Evolutionary conservation across 2,113 vertebrate species (phyloP).

Genomic region (Manacus vitellinus): DNA sequence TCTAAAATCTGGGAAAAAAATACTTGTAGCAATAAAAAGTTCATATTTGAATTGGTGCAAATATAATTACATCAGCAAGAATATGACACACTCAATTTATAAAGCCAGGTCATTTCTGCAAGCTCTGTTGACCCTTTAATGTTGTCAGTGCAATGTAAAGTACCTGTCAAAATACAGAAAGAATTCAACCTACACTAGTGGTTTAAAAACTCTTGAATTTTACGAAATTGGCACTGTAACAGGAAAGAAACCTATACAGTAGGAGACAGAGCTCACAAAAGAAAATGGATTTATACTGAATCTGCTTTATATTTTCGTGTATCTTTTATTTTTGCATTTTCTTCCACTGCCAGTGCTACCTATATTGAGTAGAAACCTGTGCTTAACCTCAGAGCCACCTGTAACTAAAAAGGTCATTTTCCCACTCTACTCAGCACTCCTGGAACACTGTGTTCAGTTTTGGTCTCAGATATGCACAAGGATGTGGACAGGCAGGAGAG

Average conservation of each 20-base stretch:
- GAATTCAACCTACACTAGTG: background rate
- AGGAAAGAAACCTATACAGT: background rate
- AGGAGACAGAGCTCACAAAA: background rate
- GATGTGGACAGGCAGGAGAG: background rate
- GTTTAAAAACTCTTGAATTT: background rate
- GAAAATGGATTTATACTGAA: background rate
- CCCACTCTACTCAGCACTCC: background rate
- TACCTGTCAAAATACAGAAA: background rate
- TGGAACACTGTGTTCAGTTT: background rate
- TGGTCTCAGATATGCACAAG: background rate
- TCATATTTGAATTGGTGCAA: background rate
- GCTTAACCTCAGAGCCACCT: background rate
- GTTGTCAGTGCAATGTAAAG: background rate
- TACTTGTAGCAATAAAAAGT: background rate
- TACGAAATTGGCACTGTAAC: fast-evolving
- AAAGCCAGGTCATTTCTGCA: background rate
- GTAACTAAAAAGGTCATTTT: background rate
- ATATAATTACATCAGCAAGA: background rate
- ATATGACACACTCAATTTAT: background rate
- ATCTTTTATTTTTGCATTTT: background rate
- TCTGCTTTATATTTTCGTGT: background rate
- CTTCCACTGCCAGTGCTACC: background rate
- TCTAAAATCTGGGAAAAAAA: background rate
- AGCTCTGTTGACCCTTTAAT: background rate
- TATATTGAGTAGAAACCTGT: background rate